Evolutionary conservation across 2,888 invertebrate species (phyloP), one percentile per base, ranked within the genome.

Genomic region (Rosalia funebris): DNA sequence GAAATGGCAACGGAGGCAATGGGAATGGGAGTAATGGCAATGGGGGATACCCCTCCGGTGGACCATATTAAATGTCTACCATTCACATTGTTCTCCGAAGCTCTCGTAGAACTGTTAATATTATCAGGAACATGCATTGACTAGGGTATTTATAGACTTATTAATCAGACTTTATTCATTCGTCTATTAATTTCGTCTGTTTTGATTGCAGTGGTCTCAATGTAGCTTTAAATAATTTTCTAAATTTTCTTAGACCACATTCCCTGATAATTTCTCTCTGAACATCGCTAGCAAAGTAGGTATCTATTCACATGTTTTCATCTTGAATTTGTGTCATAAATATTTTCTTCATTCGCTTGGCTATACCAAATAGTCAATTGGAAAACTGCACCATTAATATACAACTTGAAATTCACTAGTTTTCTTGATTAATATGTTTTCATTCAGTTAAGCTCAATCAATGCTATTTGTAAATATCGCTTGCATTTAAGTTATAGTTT

Each of bases 31-130:
- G 66, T 20, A 65, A 65, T 52, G 66, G 64, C 7, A 60, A 69
- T 19, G 61, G 67, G 10, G 66, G 70, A 14, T 69, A 68, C 32
- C 69, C 67, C 45, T 57, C 65, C n/a, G 65, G 71, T 15, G 75
- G 74, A 17, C 71, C 72, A 9, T 74, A 73, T 63, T 74, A 66
- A 61, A n/a, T 69, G 67, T 48, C 44, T 50, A 34, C 34, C 54
- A 25, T 63, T 69, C 12, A 46, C 25, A 36, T 57, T 66, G 42
- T 67, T 68, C 41, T 63, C 61, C 31, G 50, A 50, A n/a, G n/a
- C 36, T 12, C 57, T 65, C 19, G 39, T 61, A 47, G 37, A 60
- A 14, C 25, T 65, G 12, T 55, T 62, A 34, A n/a, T 53, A 2
- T 14, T 25, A 17, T 50, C 45, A 46, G 47, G 50, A 41, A 39